Percentiles rank a stretch among this genome's conserved stretches.
Evolutionary conservation across 2,113 vertebrate species (phyloP).

Genomic region (Geococcyx californianus): DNA sequence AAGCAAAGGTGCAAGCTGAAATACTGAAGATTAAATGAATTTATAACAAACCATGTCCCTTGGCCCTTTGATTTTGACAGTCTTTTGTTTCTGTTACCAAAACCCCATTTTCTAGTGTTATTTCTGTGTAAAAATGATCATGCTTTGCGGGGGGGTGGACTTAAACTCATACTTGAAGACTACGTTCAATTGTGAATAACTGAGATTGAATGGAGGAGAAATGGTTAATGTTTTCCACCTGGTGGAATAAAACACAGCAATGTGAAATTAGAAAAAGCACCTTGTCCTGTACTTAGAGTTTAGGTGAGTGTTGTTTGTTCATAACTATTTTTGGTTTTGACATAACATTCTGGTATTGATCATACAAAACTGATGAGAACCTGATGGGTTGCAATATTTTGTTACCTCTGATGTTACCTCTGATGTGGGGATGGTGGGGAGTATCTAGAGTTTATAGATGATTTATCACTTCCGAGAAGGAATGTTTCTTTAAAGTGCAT

Average conservation of each 20-base stretch:
- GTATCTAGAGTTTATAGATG: conserved; percentile 16
- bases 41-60: conserved; percentile 67
- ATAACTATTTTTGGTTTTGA: conserved; percentile 15
- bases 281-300: conserved; percentile 62
- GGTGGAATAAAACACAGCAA: conserved; percentile 38
- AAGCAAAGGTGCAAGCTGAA: conserved; percentile 73
- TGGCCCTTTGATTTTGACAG: conserved; percentile 68
- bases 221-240: not conserved
- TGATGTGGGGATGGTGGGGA: not conserved
- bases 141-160: conserved; percentile 10
- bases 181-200: not conserved
- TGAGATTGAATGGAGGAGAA: not conserved
- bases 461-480: conserved; percentile 64
- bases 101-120: not conserved
- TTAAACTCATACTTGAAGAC: conserved; percentile 39
- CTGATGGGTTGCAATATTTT: conserved; percentile 33
- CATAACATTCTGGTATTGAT: conserved; percentile 29
- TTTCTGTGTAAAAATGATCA: conserved; percentile 25
- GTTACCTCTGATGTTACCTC: conserved; percentile 29
- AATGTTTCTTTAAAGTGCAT: conserved; percentile 38
- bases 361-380: conserved; percentile 46
- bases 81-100: conserved; percentile 54
- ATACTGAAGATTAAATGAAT: conserved; percentile 76
- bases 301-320: conserved; percentile 57
- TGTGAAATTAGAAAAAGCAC: conserved; percentile 57